Evolutionary conservation across 2,113 vertebrate genomes (phyloP).

Genomic region (Gymnarchus niloticus): DNA sequence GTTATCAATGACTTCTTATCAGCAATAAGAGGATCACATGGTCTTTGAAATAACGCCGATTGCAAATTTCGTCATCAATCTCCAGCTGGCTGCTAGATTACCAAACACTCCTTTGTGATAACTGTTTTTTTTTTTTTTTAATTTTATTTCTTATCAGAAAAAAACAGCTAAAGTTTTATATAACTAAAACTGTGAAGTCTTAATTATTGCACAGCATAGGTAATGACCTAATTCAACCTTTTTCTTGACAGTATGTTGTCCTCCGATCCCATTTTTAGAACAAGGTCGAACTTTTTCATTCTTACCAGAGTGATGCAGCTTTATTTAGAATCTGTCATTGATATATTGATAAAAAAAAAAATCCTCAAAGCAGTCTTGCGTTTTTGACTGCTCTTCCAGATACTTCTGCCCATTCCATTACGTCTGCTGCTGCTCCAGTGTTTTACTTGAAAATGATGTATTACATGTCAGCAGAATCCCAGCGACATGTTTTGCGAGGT

Average conservation of each 20-base stretch:
- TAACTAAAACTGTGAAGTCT: no score
- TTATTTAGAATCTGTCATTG: not conserved
- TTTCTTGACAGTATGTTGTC: not conserved
- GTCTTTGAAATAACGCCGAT: not conserved
- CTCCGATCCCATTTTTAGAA: not conserved
- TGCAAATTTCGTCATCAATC: not conserved
- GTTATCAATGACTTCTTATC: not conserved
- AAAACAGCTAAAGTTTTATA: no score
- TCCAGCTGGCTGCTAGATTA: not conserved
- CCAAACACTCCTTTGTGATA: no score
- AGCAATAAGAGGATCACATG: not conserved
- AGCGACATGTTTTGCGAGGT: not conserved
- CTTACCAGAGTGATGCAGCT: not conserved
- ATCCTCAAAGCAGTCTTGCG: not conserved
- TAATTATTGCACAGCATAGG: no score
- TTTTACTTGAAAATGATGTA: constrained; percentile 9
- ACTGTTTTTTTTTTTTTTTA: no score
- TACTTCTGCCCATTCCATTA: not conserved
- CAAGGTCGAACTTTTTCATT: not conserved
- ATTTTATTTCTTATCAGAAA: no score
- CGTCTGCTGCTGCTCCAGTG: not conserved
- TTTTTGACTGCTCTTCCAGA: not conserved
- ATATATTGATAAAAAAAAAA: not conserved
- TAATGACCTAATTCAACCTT: no score
- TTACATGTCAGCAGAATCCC: not conserved